Percentiles rank a stretch among this genome's conserved stretches.
Evolutionary conservation across 2,797 vertebrate species (phyloP).

Genomic region (Cirrhinus mrigala): DNA sequence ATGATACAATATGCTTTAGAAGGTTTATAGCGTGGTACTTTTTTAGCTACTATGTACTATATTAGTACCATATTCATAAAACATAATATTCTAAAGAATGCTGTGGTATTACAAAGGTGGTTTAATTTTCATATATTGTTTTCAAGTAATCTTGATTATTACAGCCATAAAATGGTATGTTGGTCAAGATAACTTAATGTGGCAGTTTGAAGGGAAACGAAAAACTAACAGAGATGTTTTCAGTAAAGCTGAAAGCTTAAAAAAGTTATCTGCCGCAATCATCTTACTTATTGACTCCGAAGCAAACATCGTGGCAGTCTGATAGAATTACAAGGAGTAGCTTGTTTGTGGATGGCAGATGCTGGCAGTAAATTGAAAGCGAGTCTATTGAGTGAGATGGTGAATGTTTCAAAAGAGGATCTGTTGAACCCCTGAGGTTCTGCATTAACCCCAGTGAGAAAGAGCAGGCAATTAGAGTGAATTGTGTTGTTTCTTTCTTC

Average conservation of each 20-base stretch:
- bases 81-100: neutral
- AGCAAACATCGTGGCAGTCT: neutral
- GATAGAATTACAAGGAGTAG: slow-evolving; percentile 17
- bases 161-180: neutral
- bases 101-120: neutral
- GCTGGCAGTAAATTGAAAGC: slow-evolving; percentile 81
- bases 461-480: slow-evolving; percentile 83
- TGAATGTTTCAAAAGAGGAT: slow-evolving; percentile 74
- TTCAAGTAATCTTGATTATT: neutral
- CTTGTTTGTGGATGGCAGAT: slow-evolving; percentile 71
- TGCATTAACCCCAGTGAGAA: slow-evolving; percentile 82
- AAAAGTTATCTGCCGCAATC: neutral
- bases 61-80: neutral
- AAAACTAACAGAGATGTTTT: neutral
- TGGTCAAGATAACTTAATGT: neutral
- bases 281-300: neutral
- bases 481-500: slow-evolving; percentile 83
- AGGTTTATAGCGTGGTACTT: neutral
- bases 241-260: neutral
- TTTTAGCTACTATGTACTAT: too few species aligned
- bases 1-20: neutral
- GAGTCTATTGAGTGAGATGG: slow-evolving; percentile 75
- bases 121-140: neutral
- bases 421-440: slow-evolving; percentile 77
- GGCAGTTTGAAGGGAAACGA: neutral